These are phyloP conservation scores for Anarrhichthys ocellatus DNA, from an alignment of 2,113 vertebrate genomes.

Conservation along the genomic window DNA sequence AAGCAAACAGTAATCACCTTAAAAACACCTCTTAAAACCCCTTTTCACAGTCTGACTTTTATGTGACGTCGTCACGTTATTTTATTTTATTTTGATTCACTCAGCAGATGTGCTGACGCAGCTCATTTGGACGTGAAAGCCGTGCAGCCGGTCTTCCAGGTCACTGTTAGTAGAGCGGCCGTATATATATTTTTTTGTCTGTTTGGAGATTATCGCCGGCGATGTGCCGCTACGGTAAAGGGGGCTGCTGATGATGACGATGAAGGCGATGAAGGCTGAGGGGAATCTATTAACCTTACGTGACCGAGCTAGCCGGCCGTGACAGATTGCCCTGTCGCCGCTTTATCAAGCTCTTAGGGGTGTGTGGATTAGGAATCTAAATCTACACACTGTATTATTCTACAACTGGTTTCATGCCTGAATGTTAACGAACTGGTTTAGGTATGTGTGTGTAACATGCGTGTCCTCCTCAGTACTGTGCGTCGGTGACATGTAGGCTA, in stretches of 20 bases:
- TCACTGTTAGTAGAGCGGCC: constrained; percentile 40
- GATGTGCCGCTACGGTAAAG: constrained; percentile 53
- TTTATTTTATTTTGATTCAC: no score
- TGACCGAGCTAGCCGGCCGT: constrained; percentile 72
- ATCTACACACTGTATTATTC: constrained; percentile 11
- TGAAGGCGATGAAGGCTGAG: constrained; percentile 55
- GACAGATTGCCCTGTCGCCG: constrained; percentile 74
- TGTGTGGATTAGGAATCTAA: constrained; percentile 25
- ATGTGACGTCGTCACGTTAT: no score
- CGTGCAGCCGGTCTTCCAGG: constrained; percentile 37
- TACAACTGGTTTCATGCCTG: constrained; percentile 6
- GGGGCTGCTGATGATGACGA: constrained; percentile 51
- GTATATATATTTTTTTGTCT: constrained; percentile 28
- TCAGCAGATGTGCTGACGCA: background rate
- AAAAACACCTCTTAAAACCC: no score
- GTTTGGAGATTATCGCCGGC: constrained; percentile 32
- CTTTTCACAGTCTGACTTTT: no score
- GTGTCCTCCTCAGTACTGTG: constrained; percentile 17
- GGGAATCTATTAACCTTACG: constrained; percentile 78
- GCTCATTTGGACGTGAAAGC: constrained; percentile 39
- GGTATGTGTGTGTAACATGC: constrained; percentile 31
- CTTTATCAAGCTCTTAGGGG: constrained; percentile 49
- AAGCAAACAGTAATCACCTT: no score
- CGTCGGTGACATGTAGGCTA: constrained; percentile 65
- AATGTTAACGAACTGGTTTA: constrained; percentile 12